Evolutionary conservation across 2,113 vertebrate species (phyloP).

Genomic region (Lepus timidus): DNA sequence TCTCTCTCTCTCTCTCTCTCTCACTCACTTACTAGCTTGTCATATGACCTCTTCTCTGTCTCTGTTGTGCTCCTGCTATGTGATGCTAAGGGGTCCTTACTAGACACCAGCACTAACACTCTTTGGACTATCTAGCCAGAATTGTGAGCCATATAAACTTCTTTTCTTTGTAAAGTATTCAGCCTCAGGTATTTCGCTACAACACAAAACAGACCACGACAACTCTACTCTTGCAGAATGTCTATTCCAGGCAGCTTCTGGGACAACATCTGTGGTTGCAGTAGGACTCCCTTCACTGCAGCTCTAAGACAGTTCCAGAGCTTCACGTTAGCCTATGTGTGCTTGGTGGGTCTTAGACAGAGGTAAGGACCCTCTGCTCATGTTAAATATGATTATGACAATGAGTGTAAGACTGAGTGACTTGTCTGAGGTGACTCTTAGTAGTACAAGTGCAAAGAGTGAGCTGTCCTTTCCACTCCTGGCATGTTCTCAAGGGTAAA

Average conservation of each 20-base stretch:
- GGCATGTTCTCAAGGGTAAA: not conserved
- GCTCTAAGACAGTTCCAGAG: not conserved
- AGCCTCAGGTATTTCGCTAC: too few relatives aligned
- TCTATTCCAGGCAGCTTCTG: not conserved
- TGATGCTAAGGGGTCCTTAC: too few relatives aligned
- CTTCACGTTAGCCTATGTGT: not conserved
- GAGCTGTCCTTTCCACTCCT: not conserved
- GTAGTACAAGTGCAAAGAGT: not conserved
- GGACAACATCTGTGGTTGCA: not conserved
- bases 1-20: too few relatives aligned
- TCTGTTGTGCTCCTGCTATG: too few relatives aligned
- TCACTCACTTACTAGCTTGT: too few relatives aligned
- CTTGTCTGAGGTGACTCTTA: not conserved
- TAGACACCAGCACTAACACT: too few relatives aligned
- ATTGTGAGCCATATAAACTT: too few relatives aligned
- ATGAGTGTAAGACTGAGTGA: not conserved
- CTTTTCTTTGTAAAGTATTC: too few relatives aligned
- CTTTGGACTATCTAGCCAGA: too few relatives aligned
- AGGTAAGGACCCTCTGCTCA: too few relatives aligned
- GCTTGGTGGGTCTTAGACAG: not conserved
- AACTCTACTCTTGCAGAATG: not conserved
- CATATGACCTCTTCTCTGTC: too few relatives aligned
- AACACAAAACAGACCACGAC: too few relatives aligned
- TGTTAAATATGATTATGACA: not conserved
- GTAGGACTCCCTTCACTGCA: not conserved